Conservation (phyloP, 1,140 invertebrate species). For the Drosophila tsacasi region DNA sequence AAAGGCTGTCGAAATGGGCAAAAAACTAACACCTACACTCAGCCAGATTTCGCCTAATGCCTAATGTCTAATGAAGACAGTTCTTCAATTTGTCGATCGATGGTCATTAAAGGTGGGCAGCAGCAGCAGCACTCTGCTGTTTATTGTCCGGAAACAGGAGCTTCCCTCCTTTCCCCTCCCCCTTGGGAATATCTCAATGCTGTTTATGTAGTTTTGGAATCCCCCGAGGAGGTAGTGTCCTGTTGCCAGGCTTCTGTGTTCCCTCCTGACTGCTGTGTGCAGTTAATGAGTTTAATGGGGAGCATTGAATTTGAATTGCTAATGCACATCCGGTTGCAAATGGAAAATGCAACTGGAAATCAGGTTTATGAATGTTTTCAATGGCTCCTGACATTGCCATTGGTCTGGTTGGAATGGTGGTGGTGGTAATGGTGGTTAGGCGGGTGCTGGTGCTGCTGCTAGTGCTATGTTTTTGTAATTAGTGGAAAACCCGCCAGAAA, state of each 20-base stretch:
- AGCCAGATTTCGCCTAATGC: constrained; percentile 22
- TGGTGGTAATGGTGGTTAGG: constrained; percentile 9
- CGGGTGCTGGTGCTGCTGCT: constrained; percentile 9
- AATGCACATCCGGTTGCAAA: constrained; percentile 65
- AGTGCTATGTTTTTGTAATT: constrained; percentile 51
- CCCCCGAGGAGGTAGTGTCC: constrained; percentile 17
- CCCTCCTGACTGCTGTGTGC: constrained; percentile 62
- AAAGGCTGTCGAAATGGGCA: constrained; percentile 13
- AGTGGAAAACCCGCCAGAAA: constrained; percentile 28
- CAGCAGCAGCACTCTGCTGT: constrained; percentile 10
- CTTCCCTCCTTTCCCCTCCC: background rate
- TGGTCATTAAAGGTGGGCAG: constrained; percentile 56
- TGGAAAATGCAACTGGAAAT: constrained; percentile 75
- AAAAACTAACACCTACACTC: constrained; percentile 35
- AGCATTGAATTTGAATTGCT: constrained; percentile 81
- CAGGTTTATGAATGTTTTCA: constrained; percentile 70
- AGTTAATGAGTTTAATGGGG: constrained; percentile 83
- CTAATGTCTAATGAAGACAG: constrained; percentile 71
- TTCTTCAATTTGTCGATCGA: constrained; percentile 76
- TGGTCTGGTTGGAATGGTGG: background rate
- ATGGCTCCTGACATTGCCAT: constrained; percentile 17
- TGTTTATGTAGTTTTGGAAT: constrained; percentile 38
- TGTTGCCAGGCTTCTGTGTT: constrained; percentile 11
- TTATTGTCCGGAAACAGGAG: constrained; percentile 7
- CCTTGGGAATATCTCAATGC: constrained; percentile 19